Base-by-base conservation (phyloP, 2,113 vertebrate species). In the Lagenorhynchus albirostris region DNA sequence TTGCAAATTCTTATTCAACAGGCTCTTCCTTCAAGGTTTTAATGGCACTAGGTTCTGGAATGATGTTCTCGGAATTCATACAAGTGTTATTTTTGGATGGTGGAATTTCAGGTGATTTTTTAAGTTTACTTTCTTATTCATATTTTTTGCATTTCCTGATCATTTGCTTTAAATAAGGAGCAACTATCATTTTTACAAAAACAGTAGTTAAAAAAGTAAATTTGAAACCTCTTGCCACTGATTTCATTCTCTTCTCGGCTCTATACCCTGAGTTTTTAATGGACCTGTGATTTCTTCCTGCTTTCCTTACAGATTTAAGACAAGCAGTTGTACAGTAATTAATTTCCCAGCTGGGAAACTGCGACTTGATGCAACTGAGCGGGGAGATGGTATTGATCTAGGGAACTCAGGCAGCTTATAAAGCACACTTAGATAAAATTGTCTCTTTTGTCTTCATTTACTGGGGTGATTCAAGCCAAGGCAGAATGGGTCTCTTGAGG, bases 41-140 rank as follows among this genome's bases (percentile, higher is more conserved):
- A 44, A 65, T 94, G 84, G 44, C 62, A 74, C 47, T 70, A 50
- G 15, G n/a, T 68, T 96, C 91, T 73, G 26, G 50, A 93, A 94
- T 53, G 76, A 76, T 38, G 79, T 79, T 71, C 68, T 70, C 5
- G 58, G 83, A 97, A 96, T 96, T 74, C 62, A 92, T 21, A 55
- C 80, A 74, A 90, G 1, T 0, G 21, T 89, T 95, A 96, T 96
- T 94, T 96, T 96, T 68, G 79, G 85, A 82, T 74, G 21, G 21
- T 44, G 44, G 41, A 77, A 87, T 96, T 95, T 96, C 92, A 97
- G 89, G 44, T 81, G 26, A 83, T 36, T 68, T 95, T 89, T 74
- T 6, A 33, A 65, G 65, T 96, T 98, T 92, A 84, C 38, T 96
- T 93, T 95, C 41, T 94, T 92, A 92, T 60, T 94, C 47, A 90